Percentiles rank a stretch among this genome's conserved stretches.
phyloP scores from a whole-genome alignment of 2,888 invertebrate species.

The Plebejus melissa region DNA sequence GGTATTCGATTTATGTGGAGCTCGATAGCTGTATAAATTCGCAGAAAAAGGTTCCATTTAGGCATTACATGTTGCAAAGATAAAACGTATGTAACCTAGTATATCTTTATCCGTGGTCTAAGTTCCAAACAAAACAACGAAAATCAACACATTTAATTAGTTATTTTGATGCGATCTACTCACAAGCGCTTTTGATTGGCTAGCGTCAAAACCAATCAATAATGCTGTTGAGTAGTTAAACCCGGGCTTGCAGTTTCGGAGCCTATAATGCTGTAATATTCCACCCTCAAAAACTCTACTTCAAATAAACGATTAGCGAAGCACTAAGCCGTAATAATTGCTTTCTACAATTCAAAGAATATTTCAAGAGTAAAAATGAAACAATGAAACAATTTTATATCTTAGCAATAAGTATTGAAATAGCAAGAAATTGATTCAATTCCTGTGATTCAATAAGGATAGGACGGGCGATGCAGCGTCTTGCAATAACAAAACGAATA shows the following conservation, averaged over 20 bases:
- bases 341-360: not conserved
- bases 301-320: not conserved
- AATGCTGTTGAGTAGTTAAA: too few relatives aligned
- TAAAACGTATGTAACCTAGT: not conserved
- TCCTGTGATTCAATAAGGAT: constrained; percentile 25
- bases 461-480: constrained; percentile 14
- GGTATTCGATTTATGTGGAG: not conserved
- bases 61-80: not conserved
- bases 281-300: not conserved
- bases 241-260: not conserved
- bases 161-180: too few relatives aligned
- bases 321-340: not conserved
- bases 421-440: constrained; percentile 22
- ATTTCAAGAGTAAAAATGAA: not conserved
- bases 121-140: too few relatives aligned
- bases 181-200: too few relatives aligned
- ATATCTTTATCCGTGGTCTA: too few relatives aligned
- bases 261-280: too few relatives aligned
- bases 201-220: too few relatives aligned
- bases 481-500: constrained; percentile 25
- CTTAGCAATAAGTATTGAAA: constrained; percentile 21
- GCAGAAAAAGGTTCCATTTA: not conserved
- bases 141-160: too few relatives aligned
- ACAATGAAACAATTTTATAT: constrained; percentile 5
- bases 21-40: not conserved